phyloP scores from a whole-genome alignment of 2,113 vertebrate species.

The Callospermophilus lateralis region DNA sequence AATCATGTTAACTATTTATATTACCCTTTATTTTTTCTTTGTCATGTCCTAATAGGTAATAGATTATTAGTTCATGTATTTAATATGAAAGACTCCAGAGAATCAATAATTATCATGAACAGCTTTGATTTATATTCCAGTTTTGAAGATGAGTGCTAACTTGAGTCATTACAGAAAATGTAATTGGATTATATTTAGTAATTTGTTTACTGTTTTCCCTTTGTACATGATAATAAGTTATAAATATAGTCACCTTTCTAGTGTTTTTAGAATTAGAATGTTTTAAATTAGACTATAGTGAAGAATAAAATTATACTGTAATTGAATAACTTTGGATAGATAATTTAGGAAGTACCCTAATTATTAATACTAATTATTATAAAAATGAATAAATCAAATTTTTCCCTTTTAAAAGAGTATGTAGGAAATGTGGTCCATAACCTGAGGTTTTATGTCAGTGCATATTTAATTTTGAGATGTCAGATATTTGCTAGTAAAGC shows the following conservation, averaged over 20 bases:
- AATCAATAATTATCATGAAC: neutral
- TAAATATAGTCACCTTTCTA: neutral
- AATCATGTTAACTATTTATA: constrained; percentile 16
- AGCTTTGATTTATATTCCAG: constrained; percentile 24
- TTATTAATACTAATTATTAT: neutral
- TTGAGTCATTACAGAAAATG: neutral
- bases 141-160: constrained; percentile 24
- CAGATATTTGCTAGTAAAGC: constrained; percentile 42
- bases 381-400: constrained; percentile 15
- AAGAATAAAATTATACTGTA: constrained; percentile 24
- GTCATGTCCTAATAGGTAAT: neutral
- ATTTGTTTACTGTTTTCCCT: neutral
- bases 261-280: constrained; percentile 1
- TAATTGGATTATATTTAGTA: constrained; percentile 23
- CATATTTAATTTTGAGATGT: constrained; percentile 47
- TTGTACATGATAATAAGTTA: neutral
- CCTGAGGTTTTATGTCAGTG: neutral
- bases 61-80: constrained; percentile 16
- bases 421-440: neutral
- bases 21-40: neutral
- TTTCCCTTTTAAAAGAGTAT: neutral
- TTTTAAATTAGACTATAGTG: neutral
- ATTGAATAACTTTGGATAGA: constrained; percentile 30
- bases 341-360: neutral
- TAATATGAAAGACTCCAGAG: constrained; percentile 23